These are phyloP conservation scores for Irena cyanogastra DNA, from an alignment of 2,113 vertebrate genomes.

Conservation along the genomic window DNA sequence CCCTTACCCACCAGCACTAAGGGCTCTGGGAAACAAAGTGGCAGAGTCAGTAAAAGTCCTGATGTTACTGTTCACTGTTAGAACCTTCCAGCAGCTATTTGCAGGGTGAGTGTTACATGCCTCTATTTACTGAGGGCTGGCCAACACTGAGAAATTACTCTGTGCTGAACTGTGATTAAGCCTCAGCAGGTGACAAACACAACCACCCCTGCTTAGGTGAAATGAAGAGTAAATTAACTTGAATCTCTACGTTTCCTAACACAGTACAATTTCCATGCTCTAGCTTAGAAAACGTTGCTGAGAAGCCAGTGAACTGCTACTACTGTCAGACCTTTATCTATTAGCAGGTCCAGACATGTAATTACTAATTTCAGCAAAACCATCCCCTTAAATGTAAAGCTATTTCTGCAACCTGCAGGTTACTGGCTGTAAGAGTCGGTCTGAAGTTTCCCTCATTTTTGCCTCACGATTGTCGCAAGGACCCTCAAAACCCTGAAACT, in stretches of 20 bases:
- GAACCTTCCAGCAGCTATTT: neutral
- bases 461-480: no score
- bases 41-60: neutral
- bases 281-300: neutral
- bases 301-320: neutral
- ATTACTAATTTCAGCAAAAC: neutral
- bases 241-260: neutral
- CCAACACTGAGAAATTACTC: neutral
- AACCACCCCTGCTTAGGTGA: neutral
- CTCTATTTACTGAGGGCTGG: neutral
- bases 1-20: rapidly evolving
- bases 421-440: no score
- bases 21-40: neutral
- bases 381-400: neutral
- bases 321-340: neutral
- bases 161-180: neutral
- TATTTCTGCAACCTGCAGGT: neutral
- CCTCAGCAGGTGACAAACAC: neutral
- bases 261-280: neutral
- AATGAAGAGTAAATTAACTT: neutral
- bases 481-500: no score
- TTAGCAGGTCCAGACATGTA: neutral
- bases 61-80: neutral
- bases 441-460: no score
- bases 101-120: neutral